Evolutionary conservation across 2,113 vertebrate species (phyloP), one percentile per base, ranked within the genome.

Genomic region (Sinocyclocheilus maitianheensis): DNA sequence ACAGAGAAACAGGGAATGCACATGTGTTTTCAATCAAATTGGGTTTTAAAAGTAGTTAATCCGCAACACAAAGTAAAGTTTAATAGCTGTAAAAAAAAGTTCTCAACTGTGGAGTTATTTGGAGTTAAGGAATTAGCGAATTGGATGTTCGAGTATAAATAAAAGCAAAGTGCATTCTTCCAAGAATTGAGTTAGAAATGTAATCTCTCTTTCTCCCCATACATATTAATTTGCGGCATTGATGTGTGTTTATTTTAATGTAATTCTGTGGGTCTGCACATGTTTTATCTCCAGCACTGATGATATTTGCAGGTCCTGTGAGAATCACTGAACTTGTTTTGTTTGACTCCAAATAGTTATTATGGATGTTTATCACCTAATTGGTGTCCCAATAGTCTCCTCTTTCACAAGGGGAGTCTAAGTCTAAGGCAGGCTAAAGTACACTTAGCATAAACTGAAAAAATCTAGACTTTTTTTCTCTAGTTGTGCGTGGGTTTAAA

Each of bases 341-440:
- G 75, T 77, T 51, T 53, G 75, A 77, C 46, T 30, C 51, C 48
- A 55, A 34, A 77, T 55, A 53, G 75, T 34, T 77, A 77, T 77
- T 55, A 77, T 77, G 76, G 75, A 55, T 55, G 76, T 20, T 55
- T 77, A 77, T 77, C 76, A 77, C 76, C 16, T 77, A 77, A 77
- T 77, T 55, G 76, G 24, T 30, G 26, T 77, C 76, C 51, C 26
- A 55, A 5, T 11, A 34, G 76, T 22, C 16, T 77, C 8, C 26
- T 77, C 76, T 12, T 26, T 77, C 76, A 34, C 76, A 77, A 77
- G 75, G 75, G 75, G 24, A 77, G 48, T n/a, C 14, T 26, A 26
- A 1, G 76, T 34, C 51, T 77, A 34, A 77, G 22, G 51, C 34
- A 77, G 76, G 76, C 24, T 55, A 34, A 77, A 55, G 76, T 77